phyloP scores from a whole-genome alignment of 2,113 vertebrate genomes.

The Bufo gargarizans region DNA sequence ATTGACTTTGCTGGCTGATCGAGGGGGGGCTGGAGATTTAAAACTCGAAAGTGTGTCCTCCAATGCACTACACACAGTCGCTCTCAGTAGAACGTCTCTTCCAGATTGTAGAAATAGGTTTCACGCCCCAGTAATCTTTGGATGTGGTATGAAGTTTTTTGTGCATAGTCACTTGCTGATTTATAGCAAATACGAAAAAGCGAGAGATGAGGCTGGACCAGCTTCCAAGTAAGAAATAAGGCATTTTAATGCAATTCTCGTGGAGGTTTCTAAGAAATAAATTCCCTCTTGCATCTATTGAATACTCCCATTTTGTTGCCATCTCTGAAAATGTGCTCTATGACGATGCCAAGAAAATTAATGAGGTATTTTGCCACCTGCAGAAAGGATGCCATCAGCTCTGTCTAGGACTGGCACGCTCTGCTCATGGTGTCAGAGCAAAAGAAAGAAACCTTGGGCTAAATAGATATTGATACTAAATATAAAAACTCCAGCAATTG shows the following conservation, averaged over 20 bases:
- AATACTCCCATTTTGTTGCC: conserved; percentile 20
- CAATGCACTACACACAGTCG: conserved; percentile 27
- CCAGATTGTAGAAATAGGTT: conserved; percentile 49
- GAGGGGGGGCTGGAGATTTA: conserved; percentile 49
- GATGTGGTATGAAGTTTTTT: conserved; percentile 45
- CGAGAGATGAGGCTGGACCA: neutral
- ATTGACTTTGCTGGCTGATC: conserved; percentile 44
- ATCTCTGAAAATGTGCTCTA: neutral
- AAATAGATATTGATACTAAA: no score
- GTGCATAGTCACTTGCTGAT: conserved; percentile 32
- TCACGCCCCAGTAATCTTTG: conserved; percentile 57
- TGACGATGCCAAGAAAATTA: neutral
- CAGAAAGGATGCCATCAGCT: neutral
- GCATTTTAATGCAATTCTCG: neutral
- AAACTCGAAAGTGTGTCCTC: conserved; percentile 37
- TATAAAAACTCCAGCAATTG: no score
- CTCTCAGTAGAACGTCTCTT: conserved; percentile 18
- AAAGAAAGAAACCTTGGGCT: neutral
- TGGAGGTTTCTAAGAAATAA: conserved; percentile 15
- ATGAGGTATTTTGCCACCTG: neutral
- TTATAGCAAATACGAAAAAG: conserved; percentile 41
- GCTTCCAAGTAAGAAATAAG: conserved; percentile 32
- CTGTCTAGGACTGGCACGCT: neutral
- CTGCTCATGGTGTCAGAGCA: neutral
- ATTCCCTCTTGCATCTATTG: neutral